phyloP scores from a whole-genome alignment of 2,797 vertebrate genomes.

The Australoheros facetus region DNA sequence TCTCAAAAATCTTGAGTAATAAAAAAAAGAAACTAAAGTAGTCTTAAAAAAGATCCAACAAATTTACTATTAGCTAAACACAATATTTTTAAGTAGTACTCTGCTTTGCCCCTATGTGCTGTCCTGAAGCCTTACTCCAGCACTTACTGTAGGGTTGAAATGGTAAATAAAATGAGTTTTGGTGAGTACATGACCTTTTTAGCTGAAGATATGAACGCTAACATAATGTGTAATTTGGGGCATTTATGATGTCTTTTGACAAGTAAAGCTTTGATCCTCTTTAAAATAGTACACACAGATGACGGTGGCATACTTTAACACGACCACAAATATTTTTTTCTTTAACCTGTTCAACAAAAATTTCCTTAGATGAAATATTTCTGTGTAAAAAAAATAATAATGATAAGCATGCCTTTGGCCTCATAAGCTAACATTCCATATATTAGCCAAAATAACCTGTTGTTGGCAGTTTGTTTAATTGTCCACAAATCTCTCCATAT shows the following conservation, averaged over 20 bases:
- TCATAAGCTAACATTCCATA: not conserved
- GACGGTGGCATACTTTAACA: not conserved
- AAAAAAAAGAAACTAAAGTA: not conserved
- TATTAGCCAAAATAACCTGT: not conserved
- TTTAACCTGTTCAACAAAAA: fast-evolving
- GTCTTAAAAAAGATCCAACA: not conserved
- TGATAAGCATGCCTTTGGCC: not conserved
- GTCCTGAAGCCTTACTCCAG: not conserved
- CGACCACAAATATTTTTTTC: not conserved
- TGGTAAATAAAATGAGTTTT: not conserved
- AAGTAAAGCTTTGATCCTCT: not conserved
- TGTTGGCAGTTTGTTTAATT: not conserved
- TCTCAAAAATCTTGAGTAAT: not conserved
- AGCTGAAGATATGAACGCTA: not conserved
- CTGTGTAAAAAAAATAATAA: not conserved
- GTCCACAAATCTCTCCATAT: not conserved
- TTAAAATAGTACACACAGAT: not conserved
- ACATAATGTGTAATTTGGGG: not conserved
- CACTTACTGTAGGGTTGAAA: not conserved
- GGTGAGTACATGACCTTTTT: not conserved
- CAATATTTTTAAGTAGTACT: not conserved
- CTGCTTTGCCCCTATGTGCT: not conserved
- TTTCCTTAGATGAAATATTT: not conserved
- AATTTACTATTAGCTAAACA: not conserved
- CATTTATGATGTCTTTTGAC: no score